Conservation (phyloP, 2,888 invertebrate species). For the Amaurobius ferox region DNA sequence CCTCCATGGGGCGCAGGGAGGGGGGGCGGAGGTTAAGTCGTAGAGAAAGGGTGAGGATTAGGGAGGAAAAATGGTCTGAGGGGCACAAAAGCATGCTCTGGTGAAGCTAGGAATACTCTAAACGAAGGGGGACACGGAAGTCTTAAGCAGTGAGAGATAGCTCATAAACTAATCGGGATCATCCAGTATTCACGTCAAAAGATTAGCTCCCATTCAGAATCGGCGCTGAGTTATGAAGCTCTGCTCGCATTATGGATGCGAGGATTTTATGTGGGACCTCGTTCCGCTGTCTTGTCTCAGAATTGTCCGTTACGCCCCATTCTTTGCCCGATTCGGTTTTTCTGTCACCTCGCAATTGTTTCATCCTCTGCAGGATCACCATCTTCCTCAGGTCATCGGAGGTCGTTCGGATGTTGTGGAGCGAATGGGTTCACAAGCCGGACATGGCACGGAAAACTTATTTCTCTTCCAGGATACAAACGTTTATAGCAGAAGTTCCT, state of each 20-base stretch:
- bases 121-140: conserved; percentile 53
- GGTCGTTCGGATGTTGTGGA: conserved; percentile 30
- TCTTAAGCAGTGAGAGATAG: conserved; percentile 54
- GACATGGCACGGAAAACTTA: too few species aligned
- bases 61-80: conserved; percentile 35
- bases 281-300: conserved; percentile 59
- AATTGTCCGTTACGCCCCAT: conserved; percentile 39
- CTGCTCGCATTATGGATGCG: conserved; percentile 26
- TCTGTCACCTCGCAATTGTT: not conserved
- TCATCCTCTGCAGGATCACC: not conserved
- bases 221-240: conserved; percentile 46
- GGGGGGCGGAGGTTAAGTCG: conserved; percentile 13
- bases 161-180: conserved; percentile 71
- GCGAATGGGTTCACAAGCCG: not conserved
- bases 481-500: too few species aligned
- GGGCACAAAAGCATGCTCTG: conserved; percentile 28
- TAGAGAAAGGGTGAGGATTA: conserved; percentile 42
- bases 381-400: conserved; percentile 36
- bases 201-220: conserved; percentile 42
- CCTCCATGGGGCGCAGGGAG: conserved; percentile 10
- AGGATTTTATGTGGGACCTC: conserved; percentile 65
- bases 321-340: not conserved
- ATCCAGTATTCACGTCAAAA: conserved; percentile 53
- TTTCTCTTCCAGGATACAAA: too few species aligned
- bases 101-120: conserved; percentile 27